Base-by-base conservation (phyloP, 2,888 invertebrate genomes). In the Sisyra nigra region DNA sequence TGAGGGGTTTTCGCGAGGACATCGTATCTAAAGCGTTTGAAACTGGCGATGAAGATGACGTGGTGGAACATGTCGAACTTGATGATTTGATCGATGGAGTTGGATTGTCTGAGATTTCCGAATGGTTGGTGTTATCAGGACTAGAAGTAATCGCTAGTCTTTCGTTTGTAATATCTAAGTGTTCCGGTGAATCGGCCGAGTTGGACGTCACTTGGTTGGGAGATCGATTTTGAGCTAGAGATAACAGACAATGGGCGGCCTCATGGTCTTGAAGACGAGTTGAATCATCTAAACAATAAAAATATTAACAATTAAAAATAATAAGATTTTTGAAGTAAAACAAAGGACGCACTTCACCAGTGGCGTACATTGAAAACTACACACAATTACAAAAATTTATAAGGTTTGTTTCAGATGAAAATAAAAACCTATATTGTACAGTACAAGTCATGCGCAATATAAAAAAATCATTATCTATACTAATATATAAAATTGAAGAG, bases 261-360 rank as follows among this genome's bases (percentile, higher is more conserved):
- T 88, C 88, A 52, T 86, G 85, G 59, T 88, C 88, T 52, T 77
- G 77, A 49, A 80, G 62, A n/a, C 79, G 66, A 7, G 78, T 80
- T 47, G 73, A 76, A 50, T 74, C 74, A 59, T 80, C 80, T 50
- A 71, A 67, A 61, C n/a, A n/a, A n/a, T n/a, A n/a, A n/a, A n/a
- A n/a, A n/a, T n/a, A 44, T 44, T n/a, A 8, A 33, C 37, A 40
- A 17, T 18, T 31, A 35, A 1, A 2, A 6, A 37, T 31, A 15
- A 37, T 24, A 30, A 32, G 38, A 45, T 38, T 38, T 14, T 17
- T 34, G 7, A n/a, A 2, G n/a, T 15, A 24, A 41, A 13, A 31
- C 38, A 13, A 8, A 30, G 46, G n/a, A n/a, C n/a, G n/a, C n/a
- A n/a, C n/a, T n/a, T n/a, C n/a, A n/a, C n/a, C n/a, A n/a, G n/a